Evolutionary conservation across 2,888 invertebrate species (phyloP).

Genomic region (Hyposoter didymator): DNA sequence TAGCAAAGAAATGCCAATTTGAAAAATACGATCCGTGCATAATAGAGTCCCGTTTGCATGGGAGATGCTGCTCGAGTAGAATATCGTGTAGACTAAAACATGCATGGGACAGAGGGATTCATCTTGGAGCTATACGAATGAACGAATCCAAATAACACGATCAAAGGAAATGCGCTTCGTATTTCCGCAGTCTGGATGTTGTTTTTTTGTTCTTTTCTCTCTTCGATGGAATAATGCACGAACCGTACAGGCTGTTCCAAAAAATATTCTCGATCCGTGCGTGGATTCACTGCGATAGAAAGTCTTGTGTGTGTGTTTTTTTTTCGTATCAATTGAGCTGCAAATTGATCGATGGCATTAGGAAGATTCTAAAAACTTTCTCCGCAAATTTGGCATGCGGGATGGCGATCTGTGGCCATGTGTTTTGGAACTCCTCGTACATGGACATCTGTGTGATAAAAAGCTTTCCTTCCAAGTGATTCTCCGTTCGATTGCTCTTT

Average conservation of each 20-base stretch:
- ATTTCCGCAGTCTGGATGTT: not conserved
- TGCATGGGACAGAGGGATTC: not conserved
- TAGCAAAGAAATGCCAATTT: not conserved
- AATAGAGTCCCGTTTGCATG: constrained; percentile 5
- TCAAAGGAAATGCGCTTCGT: constrained; percentile 16
- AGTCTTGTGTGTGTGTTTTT: not conserved
- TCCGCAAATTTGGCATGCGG: not conserved
- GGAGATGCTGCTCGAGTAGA: not conserved
- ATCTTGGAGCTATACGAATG: not conserved
- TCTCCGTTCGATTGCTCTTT: constrained; percentile 2
- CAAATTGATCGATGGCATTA: too few relatives aligned
- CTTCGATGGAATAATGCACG: not conserved
- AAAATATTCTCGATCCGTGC: not conserved
- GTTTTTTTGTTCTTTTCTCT: too few relatives aligned
- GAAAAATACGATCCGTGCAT: not conserved
- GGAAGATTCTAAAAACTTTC: not conserved
- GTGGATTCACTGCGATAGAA: not conserved
- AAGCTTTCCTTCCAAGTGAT: constrained; percentile 10
- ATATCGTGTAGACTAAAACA: constrained; percentile 1
- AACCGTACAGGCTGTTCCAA: not conserved
- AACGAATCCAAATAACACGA: constrained; percentile 17
- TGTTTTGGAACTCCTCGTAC: not conserved
- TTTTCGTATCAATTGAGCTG: too few relatives aligned
- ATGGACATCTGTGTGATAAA: not conserved
- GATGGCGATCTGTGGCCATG: not conserved